phyloP scores from a whole-genome alignment of 2,113 vertebrate genomes.

The Condylura cristata region DNA sequence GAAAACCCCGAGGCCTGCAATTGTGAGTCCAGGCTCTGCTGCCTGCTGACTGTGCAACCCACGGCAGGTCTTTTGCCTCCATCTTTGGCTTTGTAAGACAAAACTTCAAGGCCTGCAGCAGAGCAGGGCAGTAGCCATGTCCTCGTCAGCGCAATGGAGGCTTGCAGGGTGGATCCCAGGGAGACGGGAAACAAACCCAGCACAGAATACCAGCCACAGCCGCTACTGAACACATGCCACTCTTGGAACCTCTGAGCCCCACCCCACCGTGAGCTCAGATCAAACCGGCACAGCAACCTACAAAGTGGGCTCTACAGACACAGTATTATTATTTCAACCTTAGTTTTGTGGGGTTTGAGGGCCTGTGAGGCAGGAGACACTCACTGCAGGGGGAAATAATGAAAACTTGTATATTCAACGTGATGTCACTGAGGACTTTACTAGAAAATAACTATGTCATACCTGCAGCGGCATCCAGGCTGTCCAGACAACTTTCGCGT shows the following conservation, averaged over 20 bases:
- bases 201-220: not conserved
- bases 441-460: not conserved
- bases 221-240: not conserved
- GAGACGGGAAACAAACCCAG: not conserved
- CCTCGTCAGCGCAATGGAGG: not conserved
- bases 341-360: not conserved
- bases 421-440: not conserved
- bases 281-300: not conserved
- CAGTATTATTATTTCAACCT: not conserved
- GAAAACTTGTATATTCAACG: not conserved
- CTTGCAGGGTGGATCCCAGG: not conserved
- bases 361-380: not conserved
- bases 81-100: conserved; percentile 4
- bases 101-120: not conserved
- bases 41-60: not conserved
- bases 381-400: not conserved
- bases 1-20: not conserved
- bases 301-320: not conserved
- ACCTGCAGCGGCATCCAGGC: not conserved
- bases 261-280: not conserved
- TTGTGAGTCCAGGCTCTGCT: not conserved
- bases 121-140: not conserved
- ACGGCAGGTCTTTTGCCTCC: not conserved
- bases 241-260: not conserved
- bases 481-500: not conserved